These are phyloP conservation scores for Mormyrops attenuatus DNA, from an alignment of 2,797 vertebrate species.

Conservation along the genomic window DNA sequence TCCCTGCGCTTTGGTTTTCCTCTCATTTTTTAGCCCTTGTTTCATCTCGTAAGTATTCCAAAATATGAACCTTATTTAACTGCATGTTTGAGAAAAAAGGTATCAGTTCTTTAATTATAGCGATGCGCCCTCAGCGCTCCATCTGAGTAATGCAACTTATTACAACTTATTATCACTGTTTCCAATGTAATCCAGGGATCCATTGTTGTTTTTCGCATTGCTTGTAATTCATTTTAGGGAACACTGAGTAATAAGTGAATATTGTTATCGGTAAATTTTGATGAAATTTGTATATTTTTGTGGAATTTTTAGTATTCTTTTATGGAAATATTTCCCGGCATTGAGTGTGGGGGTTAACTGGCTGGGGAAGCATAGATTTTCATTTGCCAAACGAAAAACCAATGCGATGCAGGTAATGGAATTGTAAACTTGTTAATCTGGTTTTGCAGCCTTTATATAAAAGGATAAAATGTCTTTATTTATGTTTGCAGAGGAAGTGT, in stretches of 20 bases:
- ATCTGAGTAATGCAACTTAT: background rate
- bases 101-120: background rate
- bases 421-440: background rate
- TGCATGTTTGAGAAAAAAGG: background rate
- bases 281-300: background rate
- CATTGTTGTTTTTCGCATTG: background rate
- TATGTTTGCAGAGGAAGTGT: background rate
- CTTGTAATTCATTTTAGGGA: background rate
- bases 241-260: background rate
- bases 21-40: background rate
- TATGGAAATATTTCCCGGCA: background rate
- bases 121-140: background rate
- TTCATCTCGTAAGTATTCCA: background rate
- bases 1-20: background rate
- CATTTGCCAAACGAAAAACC: background rate
- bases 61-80: background rate
- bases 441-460: background rate
- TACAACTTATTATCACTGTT: background rate
- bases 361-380: background rate
- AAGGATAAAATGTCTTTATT: background rate
- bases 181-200: background rate
- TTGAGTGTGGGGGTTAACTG: background rate
- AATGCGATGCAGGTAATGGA: background rate
- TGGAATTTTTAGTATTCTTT: background rate
- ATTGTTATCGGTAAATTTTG: background rate